Evolutionary conservation across 1,140 invertebrate genomes (phyloP).

Genomic region (Drosophila truncata): DNA sequence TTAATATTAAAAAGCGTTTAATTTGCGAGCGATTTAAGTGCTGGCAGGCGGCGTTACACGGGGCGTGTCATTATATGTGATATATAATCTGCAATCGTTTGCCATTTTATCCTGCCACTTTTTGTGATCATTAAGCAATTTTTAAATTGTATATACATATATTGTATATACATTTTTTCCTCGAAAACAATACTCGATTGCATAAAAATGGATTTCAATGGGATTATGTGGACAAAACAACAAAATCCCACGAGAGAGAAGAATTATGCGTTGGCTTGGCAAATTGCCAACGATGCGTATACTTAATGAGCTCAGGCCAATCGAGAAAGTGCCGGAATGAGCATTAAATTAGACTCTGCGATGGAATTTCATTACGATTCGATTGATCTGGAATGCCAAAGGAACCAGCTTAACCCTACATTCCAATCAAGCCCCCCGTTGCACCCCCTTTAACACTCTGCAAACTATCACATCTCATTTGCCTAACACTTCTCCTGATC

Average conservation of each 20-base stretch:
- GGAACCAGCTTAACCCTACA: not conserved
- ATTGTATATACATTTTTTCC: not conserved
- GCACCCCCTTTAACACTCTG: conserved; percentile 4
- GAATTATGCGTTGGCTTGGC: conserved; percentile 50
- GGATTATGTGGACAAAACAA: conserved; percentile 70
- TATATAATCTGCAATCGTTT: conserved; percentile 70
- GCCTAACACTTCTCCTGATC: conserved; percentile 42
- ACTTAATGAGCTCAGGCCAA: conserved; percentile 62
- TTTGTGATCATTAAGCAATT: conserved; percentile 72
- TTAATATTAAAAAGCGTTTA: conserved; percentile 82
- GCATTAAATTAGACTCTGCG: conserved; percentile 26
- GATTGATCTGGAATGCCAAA: not conserved
- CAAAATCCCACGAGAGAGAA: conserved; percentile 10
- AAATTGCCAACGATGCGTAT: conserved; percentile 70
- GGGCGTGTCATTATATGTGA: conserved; percentile 53
- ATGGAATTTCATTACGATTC: conserved; percentile 11
- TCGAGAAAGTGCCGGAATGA: not conserved
- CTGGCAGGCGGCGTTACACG: conserved; percentile 1
- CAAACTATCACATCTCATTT: conserved; percentile 61
- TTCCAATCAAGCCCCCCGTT: not conserved
- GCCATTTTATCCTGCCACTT: conserved; percentile 41
- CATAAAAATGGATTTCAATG: conserved; percentile 60
- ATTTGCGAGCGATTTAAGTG: conserved; percentile 68
- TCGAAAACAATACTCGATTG: conserved; percentile 72
- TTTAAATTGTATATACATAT: conserved; percentile 44